Percentiles rank a stretch among this genome's conserved stretches.
phyloP scores from a whole-genome alignment of 2,888 invertebrate genomes.

The Chydorus sphaericus region DNA sequence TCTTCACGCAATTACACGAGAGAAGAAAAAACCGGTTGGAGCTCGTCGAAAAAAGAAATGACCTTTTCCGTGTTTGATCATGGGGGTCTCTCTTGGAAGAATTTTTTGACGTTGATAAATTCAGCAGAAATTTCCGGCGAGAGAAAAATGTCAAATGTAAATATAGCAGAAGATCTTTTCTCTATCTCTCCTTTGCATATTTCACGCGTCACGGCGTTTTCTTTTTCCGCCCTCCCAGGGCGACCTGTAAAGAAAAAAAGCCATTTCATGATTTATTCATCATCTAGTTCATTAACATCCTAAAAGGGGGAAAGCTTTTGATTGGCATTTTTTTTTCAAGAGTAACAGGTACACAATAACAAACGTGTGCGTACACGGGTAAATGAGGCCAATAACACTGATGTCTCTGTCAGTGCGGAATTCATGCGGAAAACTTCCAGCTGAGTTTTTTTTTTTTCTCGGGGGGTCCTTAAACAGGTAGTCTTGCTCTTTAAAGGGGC shows the following conservation, averaged over 20 bases:
- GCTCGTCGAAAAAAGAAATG: too few relatives aligned
- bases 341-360: too few relatives aligned
- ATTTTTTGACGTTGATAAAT: background rate
- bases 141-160: background rate
- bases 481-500: background rate
- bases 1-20: too few relatives aligned
- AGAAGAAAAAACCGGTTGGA: too few relatives aligned
- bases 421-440: background rate
- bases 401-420: conserved; percentile 3
- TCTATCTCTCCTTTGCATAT: background rate
- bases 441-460: background rate
- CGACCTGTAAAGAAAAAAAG: background rate
- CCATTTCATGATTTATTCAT: too few relatives aligned
- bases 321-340: too few relatives aligned
- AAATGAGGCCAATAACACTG: conserved; percentile 7
- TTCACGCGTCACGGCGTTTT: conserved; percentile 4
- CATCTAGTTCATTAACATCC: too few relatives aligned
- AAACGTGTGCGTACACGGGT: too few relatives aligned
- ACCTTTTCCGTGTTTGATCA: too few relatives aligned
- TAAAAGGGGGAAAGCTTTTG: too few relatives aligned
- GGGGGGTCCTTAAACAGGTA: background rate
- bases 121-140: background rate
- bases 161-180: background rate
- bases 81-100: background rate
- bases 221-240: too few relatives aligned